A percentile compares a stretch with the other conserved stretches of the same genome.
These are phyloP conservation scores for Spea bombifrons DNA, from an alignment of 2,113 vertebrate species.

Conservation along the genomic window DNA sequence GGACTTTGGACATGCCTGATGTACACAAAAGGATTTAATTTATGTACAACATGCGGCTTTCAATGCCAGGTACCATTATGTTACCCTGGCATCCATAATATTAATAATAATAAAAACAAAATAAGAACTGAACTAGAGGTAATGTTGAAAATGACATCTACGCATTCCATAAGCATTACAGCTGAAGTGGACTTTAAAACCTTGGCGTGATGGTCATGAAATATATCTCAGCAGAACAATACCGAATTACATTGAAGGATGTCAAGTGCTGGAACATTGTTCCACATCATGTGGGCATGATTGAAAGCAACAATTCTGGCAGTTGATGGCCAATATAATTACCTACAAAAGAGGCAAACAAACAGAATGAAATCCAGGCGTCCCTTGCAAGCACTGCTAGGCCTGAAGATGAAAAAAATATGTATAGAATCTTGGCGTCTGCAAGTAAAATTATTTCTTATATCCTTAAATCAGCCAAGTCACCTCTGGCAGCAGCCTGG, in stretches of 20 bases:
- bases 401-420: not conserved
- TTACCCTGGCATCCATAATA: no score
- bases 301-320: not conserved
- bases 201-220: no score
- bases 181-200: no score
- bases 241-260: not conserved
- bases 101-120: no score
- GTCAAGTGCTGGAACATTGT: not conserved
- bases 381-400: not conserved
- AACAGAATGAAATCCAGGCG: not conserved
- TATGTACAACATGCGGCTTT: no score
- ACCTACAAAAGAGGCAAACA: not conserved
- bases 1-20: no score
- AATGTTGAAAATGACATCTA: no score
- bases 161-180: no score
- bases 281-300: not conserved
- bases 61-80: no score
- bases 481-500: not conserved
- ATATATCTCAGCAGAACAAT: not conserved
- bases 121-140: no score
- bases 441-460: not conserved
- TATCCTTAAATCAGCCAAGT: not conserved
- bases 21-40: no score
- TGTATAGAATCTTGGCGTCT: not conserved
- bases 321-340: not conserved